Conservation (phyloP, 2,888 invertebrate species). For the Electrophaes corylata region DNA sequence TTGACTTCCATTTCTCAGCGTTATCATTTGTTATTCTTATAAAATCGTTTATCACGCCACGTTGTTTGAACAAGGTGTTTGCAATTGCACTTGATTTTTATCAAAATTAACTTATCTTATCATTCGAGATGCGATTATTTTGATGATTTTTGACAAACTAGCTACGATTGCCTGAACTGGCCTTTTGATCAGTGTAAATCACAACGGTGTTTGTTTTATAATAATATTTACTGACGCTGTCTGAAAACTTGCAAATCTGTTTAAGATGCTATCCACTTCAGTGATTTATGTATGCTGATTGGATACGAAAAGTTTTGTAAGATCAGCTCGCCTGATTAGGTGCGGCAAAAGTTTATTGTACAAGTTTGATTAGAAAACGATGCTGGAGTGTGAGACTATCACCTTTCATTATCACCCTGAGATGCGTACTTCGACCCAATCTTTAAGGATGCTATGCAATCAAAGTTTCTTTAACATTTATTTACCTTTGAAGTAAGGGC, state of each 20-base stretch:
- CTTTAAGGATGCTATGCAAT: slow-evolving; percentile 40
- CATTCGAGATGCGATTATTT: slow-evolving; percentile 27
- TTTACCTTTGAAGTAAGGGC: background rate
- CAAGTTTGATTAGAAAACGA: slow-evolving; percentile 71
- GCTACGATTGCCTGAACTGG: background rate
- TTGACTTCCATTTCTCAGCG: slow-evolving; percentile 32
- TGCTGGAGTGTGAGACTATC: slow-evolving; percentile 53
- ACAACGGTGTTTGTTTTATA: background rate
- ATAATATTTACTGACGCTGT: slow-evolving; percentile 1
- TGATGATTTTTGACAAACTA: slow-evolving; percentile 14
- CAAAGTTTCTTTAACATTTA: slow-evolving; percentile 25
- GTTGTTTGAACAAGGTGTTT: slow-evolving; percentile 16
- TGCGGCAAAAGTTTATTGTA: slow-evolving; percentile 64
- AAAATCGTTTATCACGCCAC: slow-evolving; percentile 27
- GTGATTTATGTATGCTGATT: slow-evolving; percentile 67
- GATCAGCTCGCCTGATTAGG: slow-evolving; percentile 60
- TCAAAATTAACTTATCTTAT: slow-evolving; percentile 29
- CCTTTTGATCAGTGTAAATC: background rate
- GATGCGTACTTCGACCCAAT: slow-evolving; percentile 51
- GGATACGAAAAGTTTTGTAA: slow-evolving; percentile 54
- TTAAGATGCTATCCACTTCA: slow-evolving; percentile 48
- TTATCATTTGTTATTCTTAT: slow-evolving; percentile 28
- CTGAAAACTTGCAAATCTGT: slow-evolving; percentile 46
- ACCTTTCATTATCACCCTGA: slow-evolving; percentile 53
- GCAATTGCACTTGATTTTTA: slow-evolving; percentile 21